Evolutionary conservation across 2,797 vertebrate genomes (phyloP), one percentile per base, ranked within the genome.

Genomic region (Clarias pachynema): DNA sequence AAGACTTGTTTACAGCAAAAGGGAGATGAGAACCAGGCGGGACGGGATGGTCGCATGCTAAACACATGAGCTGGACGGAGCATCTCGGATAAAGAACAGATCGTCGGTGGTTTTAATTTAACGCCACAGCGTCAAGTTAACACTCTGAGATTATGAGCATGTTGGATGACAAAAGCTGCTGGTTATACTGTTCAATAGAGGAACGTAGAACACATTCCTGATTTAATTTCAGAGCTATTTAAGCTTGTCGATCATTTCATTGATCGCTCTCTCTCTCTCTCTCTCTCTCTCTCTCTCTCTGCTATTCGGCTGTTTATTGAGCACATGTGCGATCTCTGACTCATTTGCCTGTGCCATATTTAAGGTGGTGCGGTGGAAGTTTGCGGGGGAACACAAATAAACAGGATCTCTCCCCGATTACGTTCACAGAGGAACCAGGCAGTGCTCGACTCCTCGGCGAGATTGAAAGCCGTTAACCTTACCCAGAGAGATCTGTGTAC

Each of bases 381-480:
- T 18, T 18, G 59, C 5, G 59, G 87, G 88, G 90, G 77, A 93
- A 94, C 90, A 88, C 93, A 94, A 95, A 95, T 95, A 95, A 94
- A 95, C 94, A 94, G 89, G 89, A 92, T 93, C 88, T 92, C 90
- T 93, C 93, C 91, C 92, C 92, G 93, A 94, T 94, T 93, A 94
- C 90, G 82, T 93, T 93, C 92, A 93, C 93, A 91, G 90, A 94
- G 91, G 89, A 93, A 91, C 87, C 87, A 81, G 85, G 86, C 91
- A 88, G 89, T 74, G 73, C 68, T 74, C 85, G 83, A 60, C 90
- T 93, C 91, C 60, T 92, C 91, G 91, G 90, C 89, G 86, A 90
- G 91, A 93, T 91, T 93, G 91, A 93, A 93, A 94, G 92, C 92
- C 94, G 92, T 94, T 94, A 92, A 92, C 94, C 91, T 94, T 94